Evolutionary conservation across 2,113 vertebrate genomes (phyloP).

Genomic region (Forbesichthys agassizii): DNA sequence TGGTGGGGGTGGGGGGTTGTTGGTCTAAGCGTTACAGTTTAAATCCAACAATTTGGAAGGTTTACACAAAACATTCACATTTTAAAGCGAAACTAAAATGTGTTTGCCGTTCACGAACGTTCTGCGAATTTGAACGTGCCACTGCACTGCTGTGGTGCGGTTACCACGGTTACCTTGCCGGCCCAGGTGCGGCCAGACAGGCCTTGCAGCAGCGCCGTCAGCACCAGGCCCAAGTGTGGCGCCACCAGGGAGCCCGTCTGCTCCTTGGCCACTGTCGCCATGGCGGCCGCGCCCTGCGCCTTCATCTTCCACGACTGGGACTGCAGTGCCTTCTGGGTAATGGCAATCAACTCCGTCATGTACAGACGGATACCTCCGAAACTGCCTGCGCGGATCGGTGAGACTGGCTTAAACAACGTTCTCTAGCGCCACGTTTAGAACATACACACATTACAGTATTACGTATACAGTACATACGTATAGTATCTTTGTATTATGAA

Average conservation of each 20-base stretch:
- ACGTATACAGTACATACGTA: too few species aligned
- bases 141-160: not conserved
- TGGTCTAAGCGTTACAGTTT: too few species aligned
- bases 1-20: too few species aligned
- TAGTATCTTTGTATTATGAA: too few species aligned
- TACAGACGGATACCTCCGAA: slow-evolving; percentile 94
- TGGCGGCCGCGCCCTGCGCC: slow-evolving; percentile 93
- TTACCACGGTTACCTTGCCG: slow-evolving; percentile 83
- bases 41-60: too few species aligned
- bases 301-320: slow-evolving; percentile 99
- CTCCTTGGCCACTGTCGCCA: slow-evolving; percentile 93
- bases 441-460: too few species aligned
- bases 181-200: slow-evolving; percentile 92
- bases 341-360: slow-evolving; percentile 90
- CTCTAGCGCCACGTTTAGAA: too few species aligned
- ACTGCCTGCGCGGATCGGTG: slow-evolving; percentile 76
- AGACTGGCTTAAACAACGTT: not conserved
- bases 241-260: slow-evolving; percentile 89
- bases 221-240: slow-evolving; percentile 89
- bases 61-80: too few species aligned
- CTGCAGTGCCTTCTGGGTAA: slow-evolving; percentile 93
- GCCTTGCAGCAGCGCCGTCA: slow-evolving; percentile 87
- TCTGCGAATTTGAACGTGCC: too few species aligned
- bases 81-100: too few species aligned
- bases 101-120: too few species aligned